Percentiles rank a stretch among this genome's conserved stretches.
phyloP scores from a whole-genome alignment of 2,888 invertebrate genomes.

The Rugalucina vietnamica region DNA sequence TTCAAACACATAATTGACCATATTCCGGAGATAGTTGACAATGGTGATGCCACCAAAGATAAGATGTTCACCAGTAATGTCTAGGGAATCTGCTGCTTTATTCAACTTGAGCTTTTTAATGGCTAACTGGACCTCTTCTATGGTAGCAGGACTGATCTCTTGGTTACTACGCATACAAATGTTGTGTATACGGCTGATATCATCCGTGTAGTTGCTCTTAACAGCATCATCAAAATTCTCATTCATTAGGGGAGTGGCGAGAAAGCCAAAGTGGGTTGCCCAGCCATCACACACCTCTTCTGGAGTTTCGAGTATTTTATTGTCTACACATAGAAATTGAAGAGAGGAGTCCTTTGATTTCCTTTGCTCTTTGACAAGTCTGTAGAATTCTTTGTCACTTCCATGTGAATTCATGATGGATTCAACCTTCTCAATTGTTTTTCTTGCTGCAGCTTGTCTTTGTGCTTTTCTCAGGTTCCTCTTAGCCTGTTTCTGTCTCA shows the following conservation, averaged over 20 bases:
- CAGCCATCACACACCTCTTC: slow-evolving; percentile 1
- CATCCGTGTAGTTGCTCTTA: not conserved
- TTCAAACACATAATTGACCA: not conserved
- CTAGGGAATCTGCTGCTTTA: not conserved
- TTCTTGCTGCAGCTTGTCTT: not conserved
- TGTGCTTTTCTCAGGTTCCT: not conserved
- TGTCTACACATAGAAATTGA: not conserved
- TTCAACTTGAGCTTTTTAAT: not conserved
- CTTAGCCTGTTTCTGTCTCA: not conserved
- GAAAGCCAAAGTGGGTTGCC: not conserved
- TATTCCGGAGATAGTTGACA: not conserved
- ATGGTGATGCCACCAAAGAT: not conserved
- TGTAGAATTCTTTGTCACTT: not conserved
- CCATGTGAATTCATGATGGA: not conserved
- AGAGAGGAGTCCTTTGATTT: not conserved
- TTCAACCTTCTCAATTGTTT: not conserved
- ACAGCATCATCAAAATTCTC: not conserved
- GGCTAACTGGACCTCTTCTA: not conserved
- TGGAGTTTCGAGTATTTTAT: not conserved
- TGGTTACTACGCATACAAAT: not conserved
- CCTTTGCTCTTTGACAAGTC: not conserved
- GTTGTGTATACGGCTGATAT: not conserved
- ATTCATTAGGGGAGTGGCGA: not conserved
- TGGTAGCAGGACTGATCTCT: not conserved
- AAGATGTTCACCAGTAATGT: not conserved